A percentile compares a stretch with the other conserved stretches of the same genome.
These are phyloP conservation scores for Coptodon rendalli DNA, from an alignment of 2,113 vertebrate genomes.

Conservation along the genomic window DNA sequence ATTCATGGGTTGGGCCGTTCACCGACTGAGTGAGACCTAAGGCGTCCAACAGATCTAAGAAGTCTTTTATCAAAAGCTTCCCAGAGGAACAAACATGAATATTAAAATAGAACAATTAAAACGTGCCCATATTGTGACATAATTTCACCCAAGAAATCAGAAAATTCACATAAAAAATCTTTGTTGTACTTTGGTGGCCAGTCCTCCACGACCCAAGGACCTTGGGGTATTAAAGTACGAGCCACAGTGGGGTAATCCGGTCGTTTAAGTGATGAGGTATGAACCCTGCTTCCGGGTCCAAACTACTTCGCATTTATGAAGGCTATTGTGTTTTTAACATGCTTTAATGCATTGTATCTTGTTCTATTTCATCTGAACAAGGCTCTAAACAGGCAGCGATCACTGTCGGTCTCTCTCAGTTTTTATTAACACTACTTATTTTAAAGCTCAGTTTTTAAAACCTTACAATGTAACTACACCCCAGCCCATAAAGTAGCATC, in stretches of 20 bases:
- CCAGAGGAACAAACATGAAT: not conserved
- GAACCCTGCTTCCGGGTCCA: not conserved
- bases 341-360: not conserved
- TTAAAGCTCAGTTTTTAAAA: not conserved
- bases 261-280: not conserved
- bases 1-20: not conserved
- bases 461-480: not conserved
- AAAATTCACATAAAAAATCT: not conserved
- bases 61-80: not conserved
- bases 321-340: not conserved
- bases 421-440: no score
- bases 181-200: not conserved
- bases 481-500: not conserved
- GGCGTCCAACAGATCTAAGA: not conserved
- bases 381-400: not conserved
- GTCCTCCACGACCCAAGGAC: not conserved
- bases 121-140: not conserved
- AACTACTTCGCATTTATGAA: not conserved
- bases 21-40: not conserved
- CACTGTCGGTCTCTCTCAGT: rapidly evolving
- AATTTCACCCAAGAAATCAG: not conserved
- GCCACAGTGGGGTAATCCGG: not conserved
- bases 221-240: not conserved
- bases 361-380: not conserved
- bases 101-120: not conserved